Conservation (phyloP, 2,113 vertebrate genomes). For the Erpornis zantholeuca region DNA sequence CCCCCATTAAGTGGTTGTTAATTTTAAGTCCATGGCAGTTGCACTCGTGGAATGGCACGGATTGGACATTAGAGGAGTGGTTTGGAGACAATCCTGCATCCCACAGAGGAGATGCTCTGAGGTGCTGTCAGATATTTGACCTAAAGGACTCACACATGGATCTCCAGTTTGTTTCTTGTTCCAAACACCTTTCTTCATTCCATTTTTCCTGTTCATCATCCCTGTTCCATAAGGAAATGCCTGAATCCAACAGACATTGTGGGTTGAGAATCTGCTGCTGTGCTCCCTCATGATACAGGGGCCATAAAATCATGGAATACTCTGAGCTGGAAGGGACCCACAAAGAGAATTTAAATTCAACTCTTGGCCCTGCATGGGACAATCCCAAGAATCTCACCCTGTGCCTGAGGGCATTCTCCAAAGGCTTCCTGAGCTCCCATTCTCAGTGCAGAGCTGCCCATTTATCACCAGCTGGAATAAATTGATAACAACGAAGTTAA, state of each 20-base stretch:
- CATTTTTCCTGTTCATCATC: neutral
- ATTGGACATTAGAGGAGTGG: rapidly evolving
- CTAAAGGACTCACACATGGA: no score
- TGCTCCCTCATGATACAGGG: rapidly evolving
- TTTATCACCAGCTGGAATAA: neutral
- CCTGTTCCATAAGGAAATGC: neutral
- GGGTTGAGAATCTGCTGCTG: neutral
- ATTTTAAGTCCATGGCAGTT: rapidly evolving
- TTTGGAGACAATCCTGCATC: neutral
- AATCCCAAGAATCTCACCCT: no score
- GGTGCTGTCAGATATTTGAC: neutral
- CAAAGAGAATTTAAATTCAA: rapidly evolving
- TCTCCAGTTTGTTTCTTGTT: neutral
- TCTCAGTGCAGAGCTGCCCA: neutral
- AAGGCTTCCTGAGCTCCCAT: rapidly evolving
- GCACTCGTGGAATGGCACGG: rapidly evolving
- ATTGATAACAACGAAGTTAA: neutral
- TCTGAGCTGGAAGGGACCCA: neutral
- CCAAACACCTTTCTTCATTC: neutral
- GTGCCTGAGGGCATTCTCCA: neutral
- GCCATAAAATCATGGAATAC: neutral
- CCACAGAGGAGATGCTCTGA: neutral
- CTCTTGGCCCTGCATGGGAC: neutral
- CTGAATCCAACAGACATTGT: neutral
- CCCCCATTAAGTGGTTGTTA: neutral